Conservation (phyloP, 2,888 invertebrate species). For the Bugulina stolonifera region DNA sequence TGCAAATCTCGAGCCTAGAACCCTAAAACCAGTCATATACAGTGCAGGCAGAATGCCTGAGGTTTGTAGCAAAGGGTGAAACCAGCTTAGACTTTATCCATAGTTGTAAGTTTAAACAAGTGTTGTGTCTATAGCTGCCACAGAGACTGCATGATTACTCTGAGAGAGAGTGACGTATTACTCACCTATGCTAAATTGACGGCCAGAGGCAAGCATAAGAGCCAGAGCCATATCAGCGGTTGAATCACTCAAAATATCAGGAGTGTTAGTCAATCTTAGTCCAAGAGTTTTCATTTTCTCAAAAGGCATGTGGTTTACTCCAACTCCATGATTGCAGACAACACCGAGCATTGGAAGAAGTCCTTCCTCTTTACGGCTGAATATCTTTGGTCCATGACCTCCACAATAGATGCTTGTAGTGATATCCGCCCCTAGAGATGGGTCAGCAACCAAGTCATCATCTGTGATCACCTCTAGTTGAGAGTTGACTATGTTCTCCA, state of each 20-base stretch:
- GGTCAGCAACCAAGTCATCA: neutral
- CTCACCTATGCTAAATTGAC: constrained; percentile 26
- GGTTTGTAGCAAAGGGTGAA: too few species aligned
- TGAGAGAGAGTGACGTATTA: too few species aligned
- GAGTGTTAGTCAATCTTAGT: constrained; percentile 28
- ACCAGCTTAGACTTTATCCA: too few species aligned
- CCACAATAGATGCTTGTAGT: neutral
- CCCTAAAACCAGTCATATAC: too few species aligned
- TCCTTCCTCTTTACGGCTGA: neutral
- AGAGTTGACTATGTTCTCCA: neutral
- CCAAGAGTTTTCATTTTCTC: constrained; percentile 7
- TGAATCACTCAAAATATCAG: constrained; percentile 27
- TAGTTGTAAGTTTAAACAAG: too few species aligned
- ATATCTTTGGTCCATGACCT: neutral
- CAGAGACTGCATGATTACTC: too few species aligned
- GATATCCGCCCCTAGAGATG: neutral
- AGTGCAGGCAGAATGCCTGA: too few species aligned
- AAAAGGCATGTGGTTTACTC: constrained; percentile 27
- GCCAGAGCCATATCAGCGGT: constrained; percentile 30
- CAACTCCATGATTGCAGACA: constrained; percentile 24
- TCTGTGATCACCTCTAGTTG: neutral
- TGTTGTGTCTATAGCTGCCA: too few species aligned
- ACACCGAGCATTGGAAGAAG: constrained; percentile 21
- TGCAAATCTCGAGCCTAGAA: too few species aligned
- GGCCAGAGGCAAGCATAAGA: constrained; percentile 28